Evolutionary conservation across 2,888 invertebrate genomes (phyloP).

Genomic region (Mesochorus sp.): DNA sequence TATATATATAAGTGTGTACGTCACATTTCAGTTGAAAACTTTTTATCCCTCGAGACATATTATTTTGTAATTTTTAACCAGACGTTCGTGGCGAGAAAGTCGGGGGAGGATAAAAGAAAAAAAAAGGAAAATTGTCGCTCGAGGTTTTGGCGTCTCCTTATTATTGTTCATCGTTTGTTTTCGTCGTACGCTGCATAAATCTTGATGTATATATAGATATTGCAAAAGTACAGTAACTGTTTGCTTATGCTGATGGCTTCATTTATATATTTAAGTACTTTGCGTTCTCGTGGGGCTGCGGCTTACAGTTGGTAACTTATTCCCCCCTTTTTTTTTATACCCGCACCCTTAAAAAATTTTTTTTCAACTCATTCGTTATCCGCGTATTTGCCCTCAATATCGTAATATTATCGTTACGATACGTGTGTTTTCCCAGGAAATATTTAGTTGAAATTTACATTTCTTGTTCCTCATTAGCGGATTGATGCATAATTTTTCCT

Average conservation of each 20-base stretch:
- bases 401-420: too few species aligned
- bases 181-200: background rate
- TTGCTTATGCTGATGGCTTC: background rate
- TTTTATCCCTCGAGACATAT: conserved; percentile 55
- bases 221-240: background rate
- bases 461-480: conserved; percentile 26
- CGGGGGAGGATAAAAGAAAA: background rate
- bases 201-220: background rate
- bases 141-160: conserved; percentile 1
- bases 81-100: conserved; percentile 35
- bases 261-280: background rate
- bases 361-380: too few species aligned
- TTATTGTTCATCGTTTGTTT: background rate
- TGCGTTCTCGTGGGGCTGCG: too few species aligned
- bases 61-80: conserved; percentile 66
- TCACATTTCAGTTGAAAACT: conserved; percentile 49
- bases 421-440: background rate
- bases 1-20: background rate
- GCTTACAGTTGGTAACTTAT: too few species aligned
- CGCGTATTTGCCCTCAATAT: too few species aligned
- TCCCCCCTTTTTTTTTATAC: too few species aligned
- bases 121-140: conserved; percentile 4
- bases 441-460: conserved; percentile 3
- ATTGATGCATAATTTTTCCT: conserved; percentile 22
- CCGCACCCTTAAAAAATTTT: too few species aligned